These are phyloP conservation scores for Stegophylla sp. DNA, from an alignment of 2,888 invertebrate genomes.

Conservation along the genomic window DNA sequence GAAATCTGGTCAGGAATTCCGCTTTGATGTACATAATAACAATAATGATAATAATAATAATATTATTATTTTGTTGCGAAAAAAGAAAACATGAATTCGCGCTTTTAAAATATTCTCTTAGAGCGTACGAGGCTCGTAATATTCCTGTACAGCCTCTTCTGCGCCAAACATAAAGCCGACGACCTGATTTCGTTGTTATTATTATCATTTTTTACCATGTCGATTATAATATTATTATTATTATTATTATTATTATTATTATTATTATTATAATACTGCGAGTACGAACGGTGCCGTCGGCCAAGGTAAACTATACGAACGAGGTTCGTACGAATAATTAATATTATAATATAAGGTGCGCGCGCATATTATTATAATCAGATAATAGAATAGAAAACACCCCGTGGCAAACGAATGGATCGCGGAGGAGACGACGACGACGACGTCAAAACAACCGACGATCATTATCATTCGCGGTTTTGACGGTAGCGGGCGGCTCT, in stretches of 20 bases:
- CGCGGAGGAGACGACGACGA: background rate
- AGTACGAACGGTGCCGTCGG: background rate
- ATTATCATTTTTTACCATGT: constrained; percentile 2
- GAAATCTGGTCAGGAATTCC: too few species aligned
- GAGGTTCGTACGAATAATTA: background rate
- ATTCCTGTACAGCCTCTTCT: background rate
- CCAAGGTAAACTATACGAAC: background rate
- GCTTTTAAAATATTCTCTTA: too few species aligned
- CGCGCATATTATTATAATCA: constrained; percentile 10
- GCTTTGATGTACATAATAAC: too few species aligned
- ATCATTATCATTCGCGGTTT: constrained; percentile 35
- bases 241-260: background rate
- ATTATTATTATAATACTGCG: background rate
- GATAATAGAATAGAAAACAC: constrained; percentile 49
- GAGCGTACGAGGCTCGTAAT: too few species aligned
- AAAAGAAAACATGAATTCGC: background rate
- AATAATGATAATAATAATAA: too few species aligned
- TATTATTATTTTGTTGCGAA: background rate
- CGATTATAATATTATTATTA: background rate
- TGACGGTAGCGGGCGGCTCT: too few species aligned
- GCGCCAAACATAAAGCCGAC: constrained; percentile 19
- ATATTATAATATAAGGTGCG: constrained; percentile 19
- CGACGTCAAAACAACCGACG: background rate
- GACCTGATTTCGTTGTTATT: constrained; percentile 17
- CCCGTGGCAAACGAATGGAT: constrained; percentile 9